A percentile compares a stretch with the other conserved stretches of the same genome.
Evolutionary conservation across 2,888 invertebrate species (phyloP).

Genomic region (Tetragonula carbonaria): DNA sequence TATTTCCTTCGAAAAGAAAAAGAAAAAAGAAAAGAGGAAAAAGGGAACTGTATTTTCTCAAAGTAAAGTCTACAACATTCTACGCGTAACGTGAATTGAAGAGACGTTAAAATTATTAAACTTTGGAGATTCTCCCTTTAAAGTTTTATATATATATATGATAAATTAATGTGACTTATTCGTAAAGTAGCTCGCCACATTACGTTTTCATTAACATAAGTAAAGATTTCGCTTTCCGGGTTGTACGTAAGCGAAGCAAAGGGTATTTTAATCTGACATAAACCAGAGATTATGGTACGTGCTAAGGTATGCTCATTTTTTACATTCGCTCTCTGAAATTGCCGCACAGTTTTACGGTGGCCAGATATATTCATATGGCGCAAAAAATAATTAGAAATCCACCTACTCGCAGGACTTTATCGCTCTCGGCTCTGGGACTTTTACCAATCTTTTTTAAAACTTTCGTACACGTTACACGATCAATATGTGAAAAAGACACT

Average conservation of each 20-base stretch:
- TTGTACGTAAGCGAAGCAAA: conserved; percentile 5
- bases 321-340: conserved; percentile 26
- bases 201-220: conserved; percentile 14
- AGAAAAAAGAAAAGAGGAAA: background rate
- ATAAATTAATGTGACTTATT: background rate
- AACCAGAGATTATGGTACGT: conserved; percentile 33
- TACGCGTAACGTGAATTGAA: background rate
- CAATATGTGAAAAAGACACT: background rate
- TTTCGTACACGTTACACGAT: background rate
- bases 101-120: background rate
- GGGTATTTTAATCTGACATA: conserved; percentile 33
- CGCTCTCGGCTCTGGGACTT: background rate
- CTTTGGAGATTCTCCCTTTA: too few relatives aligned
- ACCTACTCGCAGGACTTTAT: conserved; percentile 6
- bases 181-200: background rate
- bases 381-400: conserved; percentile 30
- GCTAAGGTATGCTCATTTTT: conserved; percentile 10
- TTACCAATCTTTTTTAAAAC: conserved; percentile 4
- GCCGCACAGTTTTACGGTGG: conserved; percentile 16
- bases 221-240: conserved; percentile 1
- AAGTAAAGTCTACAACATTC: background rate
- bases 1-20: background rate
- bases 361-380: background rate
- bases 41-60: too few relatives aligned
- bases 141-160: too few relatives aligned